Evolutionary conservation across 2,797 vertebrate species (phyloP).

Genomic region (Choloepus didactylus): DNA sequence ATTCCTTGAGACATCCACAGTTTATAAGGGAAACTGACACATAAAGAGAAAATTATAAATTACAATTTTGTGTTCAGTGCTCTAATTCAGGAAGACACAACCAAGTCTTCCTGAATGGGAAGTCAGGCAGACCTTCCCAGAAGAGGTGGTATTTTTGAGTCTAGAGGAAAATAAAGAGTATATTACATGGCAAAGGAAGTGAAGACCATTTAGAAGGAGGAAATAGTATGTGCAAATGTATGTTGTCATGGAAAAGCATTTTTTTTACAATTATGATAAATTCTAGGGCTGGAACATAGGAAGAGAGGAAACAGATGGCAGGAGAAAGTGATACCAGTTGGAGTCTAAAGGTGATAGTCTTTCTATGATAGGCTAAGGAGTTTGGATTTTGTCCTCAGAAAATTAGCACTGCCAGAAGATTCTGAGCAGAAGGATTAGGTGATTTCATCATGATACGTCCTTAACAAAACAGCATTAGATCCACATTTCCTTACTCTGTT

Average conservation of each 20-base stretch:
- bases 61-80: neutral
- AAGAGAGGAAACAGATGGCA: neutral
- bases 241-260: neutral
- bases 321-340: neutral
- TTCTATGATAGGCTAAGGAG: neutral
- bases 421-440: neutral
- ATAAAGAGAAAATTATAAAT: constrained; percentile 21
- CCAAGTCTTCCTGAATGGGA: neutral
- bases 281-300: neutral
- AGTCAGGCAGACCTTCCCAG: neutral
- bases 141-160: neutral
- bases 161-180: neutral
- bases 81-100: neutral
- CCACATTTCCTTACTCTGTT: neutral
- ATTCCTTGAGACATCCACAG: neutral
- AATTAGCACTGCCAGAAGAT: neutral
- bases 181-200: neutral
- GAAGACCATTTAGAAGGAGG: neutral
- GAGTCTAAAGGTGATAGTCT: neutral
- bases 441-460: neutral
- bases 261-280: constrained; percentile 12
- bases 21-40: constrained; percentile 1
- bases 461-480: neutral
- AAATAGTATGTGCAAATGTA: neutral
- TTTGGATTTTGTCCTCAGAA: neutral